Percentiles rank a stretch among this genome's conserved stretches.
Conservation (phyloP, 2,113 vertebrate species). For the Bos indicus region DNA sequence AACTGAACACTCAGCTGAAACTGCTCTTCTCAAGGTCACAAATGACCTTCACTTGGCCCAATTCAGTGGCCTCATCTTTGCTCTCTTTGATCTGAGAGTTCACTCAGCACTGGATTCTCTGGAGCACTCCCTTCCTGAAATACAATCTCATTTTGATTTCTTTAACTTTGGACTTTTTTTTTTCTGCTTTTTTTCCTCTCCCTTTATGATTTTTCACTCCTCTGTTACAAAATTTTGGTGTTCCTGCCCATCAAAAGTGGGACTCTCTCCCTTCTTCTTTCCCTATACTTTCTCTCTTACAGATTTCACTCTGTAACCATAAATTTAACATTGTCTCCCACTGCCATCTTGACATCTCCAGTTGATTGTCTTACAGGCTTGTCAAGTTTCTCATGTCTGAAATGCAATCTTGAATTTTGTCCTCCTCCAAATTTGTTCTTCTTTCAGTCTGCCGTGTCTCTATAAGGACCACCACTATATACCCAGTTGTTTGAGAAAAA, state of each 20-base stretch:
- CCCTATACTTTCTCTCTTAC: not conserved
- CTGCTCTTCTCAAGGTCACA: not conserved
- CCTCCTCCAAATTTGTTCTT: not conserved
- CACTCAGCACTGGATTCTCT: not conserved
- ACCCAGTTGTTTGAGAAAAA: not conserved
- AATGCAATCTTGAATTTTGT: not conserved
- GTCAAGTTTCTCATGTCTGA: not conserved
- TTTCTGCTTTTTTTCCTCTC: not conserved
- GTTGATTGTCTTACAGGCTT: not conserved
- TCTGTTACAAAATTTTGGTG: not conserved
- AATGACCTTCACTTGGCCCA: not conserved
- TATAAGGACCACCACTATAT: not conserved
- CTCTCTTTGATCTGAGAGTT: not conserved
- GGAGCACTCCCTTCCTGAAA: not conserved
- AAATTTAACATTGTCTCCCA: not conserved
- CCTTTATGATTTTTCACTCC: not conserved
- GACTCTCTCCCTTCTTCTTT: accelerated
- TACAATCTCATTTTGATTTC: not conserved
- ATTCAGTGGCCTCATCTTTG: not conserved
- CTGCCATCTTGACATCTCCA: not conserved
- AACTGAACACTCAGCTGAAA: not conserved
- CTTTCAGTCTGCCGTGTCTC: not conserved
- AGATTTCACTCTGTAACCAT: not conserved
- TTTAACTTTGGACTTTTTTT: not conserved
- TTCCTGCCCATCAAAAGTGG: not conserved